Evolutionary conservation across 2,888 invertebrate species (phyloP).

Genomic region (Liodrosophila aerea): DNA sequence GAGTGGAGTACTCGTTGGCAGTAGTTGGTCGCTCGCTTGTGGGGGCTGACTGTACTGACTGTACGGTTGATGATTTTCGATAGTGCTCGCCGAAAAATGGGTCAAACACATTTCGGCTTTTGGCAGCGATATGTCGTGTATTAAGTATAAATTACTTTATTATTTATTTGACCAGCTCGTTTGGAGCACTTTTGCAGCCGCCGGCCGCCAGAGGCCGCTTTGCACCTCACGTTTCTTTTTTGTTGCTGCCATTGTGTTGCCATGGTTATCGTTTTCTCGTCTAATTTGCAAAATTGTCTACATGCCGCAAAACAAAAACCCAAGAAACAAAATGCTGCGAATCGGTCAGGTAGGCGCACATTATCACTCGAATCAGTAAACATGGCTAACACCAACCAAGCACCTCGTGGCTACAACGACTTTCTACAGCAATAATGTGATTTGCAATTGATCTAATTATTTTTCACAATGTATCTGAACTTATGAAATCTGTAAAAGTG

Average conservation of each 20-base stretch:
- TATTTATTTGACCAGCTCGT: conserved; percentile 56
- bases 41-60: conserved; percentile 11
- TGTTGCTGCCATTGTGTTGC: conserved; percentile 15
- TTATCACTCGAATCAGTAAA: conserved; percentile 31
- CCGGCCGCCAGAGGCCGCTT: conserved; percentile 8
- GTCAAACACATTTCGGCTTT: conserved; percentile 53
- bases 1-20: no score
- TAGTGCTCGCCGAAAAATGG: conserved; percentile 48
- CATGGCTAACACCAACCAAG: conserved; percentile 18
- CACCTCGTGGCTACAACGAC: no score
- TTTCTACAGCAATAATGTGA: no score
- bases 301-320: conserved; percentile 10
- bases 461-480: not conserved
- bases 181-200: conserved; percentile 8
- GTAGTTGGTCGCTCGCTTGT: no score
- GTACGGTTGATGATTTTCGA: conserved; percentile 45
- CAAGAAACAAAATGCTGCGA: not conserved
- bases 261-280: conserved; percentile 21
- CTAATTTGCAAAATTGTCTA: conserved; percentile 56
- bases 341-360: conserved; percentile 9
- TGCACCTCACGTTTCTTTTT: conserved; percentile 25
- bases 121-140: conserved; percentile 58
- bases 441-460: no score
- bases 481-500: no score
- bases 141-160: conserved; percentile 65